phyloP scores from a whole-genome alignment of 2,113 vertebrate genomes.

The Mirza zaza region DNA sequence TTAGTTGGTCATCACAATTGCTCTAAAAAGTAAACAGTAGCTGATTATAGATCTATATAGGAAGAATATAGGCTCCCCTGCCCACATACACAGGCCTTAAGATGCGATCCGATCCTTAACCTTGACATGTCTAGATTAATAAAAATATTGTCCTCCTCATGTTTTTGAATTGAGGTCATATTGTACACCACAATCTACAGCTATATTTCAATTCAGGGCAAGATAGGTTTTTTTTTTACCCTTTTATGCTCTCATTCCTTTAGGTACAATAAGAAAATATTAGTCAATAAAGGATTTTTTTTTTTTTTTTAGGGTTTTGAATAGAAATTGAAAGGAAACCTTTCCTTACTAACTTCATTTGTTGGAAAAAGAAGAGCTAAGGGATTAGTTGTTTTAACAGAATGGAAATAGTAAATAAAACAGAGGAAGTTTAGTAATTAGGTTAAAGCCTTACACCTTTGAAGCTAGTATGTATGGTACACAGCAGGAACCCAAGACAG shows the following conservation, averaged over 20 bases:
- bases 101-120: accelerated
- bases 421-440: background rate
- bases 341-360: background rate
- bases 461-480: background rate
- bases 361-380: background rate
- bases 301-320: background rate
- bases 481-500: background rate
- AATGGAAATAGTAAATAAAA: background rate
- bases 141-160: accelerated
- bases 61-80: background rate
- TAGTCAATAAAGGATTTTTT: background rate
- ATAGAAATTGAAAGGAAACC: background rate
- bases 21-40: background rate
- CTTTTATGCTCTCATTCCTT: background rate
- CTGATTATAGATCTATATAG: background rate
- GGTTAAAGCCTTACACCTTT: background rate
- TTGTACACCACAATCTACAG: background rate
- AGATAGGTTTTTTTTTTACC: accelerated
- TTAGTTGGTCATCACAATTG: background rate
- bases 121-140: background rate
- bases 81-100: background rate
- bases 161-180: background rate
- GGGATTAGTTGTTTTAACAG: background rate
- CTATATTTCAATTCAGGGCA: background rate
- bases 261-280: background rate